Evolutionary conservation across 1,140 invertebrate genomes (phyloP), one percentile per base, ranked within the genome.

Genomic region (Drosophila tropicalis): DNA sequence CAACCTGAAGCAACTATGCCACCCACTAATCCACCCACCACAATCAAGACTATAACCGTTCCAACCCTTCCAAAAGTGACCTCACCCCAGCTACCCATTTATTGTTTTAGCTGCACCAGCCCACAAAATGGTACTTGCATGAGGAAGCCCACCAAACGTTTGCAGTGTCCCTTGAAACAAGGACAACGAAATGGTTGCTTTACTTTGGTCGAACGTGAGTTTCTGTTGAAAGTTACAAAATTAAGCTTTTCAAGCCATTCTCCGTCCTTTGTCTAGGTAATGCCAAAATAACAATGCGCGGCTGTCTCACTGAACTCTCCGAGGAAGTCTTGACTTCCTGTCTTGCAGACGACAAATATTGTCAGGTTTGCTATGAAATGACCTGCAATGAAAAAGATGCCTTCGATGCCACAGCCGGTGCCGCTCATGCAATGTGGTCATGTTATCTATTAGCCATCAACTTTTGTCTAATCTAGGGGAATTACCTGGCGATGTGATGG

Each of bases 291-390:
- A 10, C 17, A 0, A 70, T 56, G 22, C 83, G 90, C 1, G 90
- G 90, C n/a, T 91, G 90, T 22, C n/a, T 67, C 2, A 54, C 73
- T 2, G 81, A 90, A 6, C 44, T 91, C 4, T 60, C 70, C 4
- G 61, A 67, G 1, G 51, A 51, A 19, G 62, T 65, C 0, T 0
- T 61, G 12, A 15, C 10, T 0, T 90, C 75, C 44, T 91, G 90
- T 39, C 32, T 6, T 5, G 44, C 62, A 1, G 71, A 91, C 9
- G 13, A 25, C 10, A 57, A 82, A 29, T 32, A 63, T 1, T 91
- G 90, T n/a, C 9, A 54, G 2, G 34, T 72, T 3, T 91, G 90
- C 41, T 56, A 64, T 4, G 62, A 68, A 0, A 29, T 40, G 17
- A 17, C 66, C 13, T 91, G 90, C 60, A 91, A 87, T 54, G 32